Evolutionary conservation across 2,797 vertebrate genomes (phyloP), one percentile per base, ranked within the genome.

Genomic region (Tapirus indicus): DNA sequence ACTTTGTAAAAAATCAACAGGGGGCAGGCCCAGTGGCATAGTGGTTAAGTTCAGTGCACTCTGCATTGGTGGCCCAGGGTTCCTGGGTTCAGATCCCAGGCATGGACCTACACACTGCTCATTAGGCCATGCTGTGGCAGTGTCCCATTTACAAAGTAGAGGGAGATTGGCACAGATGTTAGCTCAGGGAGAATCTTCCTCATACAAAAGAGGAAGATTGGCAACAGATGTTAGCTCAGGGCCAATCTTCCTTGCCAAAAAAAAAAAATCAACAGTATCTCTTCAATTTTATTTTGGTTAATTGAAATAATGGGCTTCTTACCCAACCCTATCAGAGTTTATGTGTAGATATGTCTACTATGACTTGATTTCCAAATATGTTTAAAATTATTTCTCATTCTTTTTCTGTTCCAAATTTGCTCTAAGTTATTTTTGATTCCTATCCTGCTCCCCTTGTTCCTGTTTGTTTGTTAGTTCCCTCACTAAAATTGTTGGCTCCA

Each of bases 221-320:
- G 47, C 47, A 47, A 38, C 47, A 47, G 47, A 11, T 47, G 47
- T 47, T 47, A 47, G 47, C 47, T 47, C 47, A 10, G 47, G 47
- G 47, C 9, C 47, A 47, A 11, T 47, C 47, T 47, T 47, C 47
- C 47, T 47, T 38, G 38, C 38, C 47, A 47, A 9, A 47, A 0
- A 25, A 4, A 56, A 60, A 69, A 68, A 86, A 75, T 49, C 32
- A 38, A 20, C 7, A 95, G 11, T 35, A 25, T 79, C 29, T 66
- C 87, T 49, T 77, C 29, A 41, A 0, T 91, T 92, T 88, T 86
- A 84, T 69, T 95, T 95, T 71, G 41, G 60, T 90, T 71, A 52
- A 27, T 49, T 32, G 88, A 69, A 58, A 92, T 75, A 56, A 54
- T 91, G 68, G 11, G 32, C 83, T 75, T 35, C n/a, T 72, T 85